Conservation (phyloP, 2,113 vertebrate species). For the Perccottus glenii region DNA sequence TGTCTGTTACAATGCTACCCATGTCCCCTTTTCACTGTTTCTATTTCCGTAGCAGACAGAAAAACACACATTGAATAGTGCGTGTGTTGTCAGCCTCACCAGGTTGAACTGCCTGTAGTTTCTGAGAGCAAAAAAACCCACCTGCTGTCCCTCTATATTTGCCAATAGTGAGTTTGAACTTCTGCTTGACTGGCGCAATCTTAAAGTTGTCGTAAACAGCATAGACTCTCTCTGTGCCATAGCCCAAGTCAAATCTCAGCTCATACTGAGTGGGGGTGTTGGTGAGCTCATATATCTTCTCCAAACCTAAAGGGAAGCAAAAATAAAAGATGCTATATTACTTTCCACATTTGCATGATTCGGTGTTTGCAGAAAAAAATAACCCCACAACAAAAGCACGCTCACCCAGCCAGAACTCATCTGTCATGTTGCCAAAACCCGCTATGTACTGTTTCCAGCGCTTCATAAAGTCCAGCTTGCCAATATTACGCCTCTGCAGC, state of each 20-base stretch:
- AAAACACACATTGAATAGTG: constrained; percentile 14
- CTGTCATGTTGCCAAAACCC: constrained; percentile 87
- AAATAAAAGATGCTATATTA: constrained; percentile 10
- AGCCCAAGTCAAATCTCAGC: constrained; percentile 82
- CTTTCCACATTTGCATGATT: constrained; percentile 11
- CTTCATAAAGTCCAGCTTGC: constrained; percentile 89
- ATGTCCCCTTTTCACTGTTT: constrained; percentile 13
- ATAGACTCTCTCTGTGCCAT: constrained; percentile 77
- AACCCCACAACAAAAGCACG: not conserved
- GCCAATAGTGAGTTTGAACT: constrained; percentile 83
- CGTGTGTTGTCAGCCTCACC: not conserved
- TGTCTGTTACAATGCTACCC: constrained; percentile 24
- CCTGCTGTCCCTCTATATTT: constrained; percentile 88
- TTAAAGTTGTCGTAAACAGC: constrained; percentile 85
- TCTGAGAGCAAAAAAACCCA: constrained; percentile 46
- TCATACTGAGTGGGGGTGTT: constrained; percentile 79
- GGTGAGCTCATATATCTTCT: constrained; percentile 86
- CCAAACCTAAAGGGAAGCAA: constrained; percentile 78
- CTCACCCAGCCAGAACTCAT: constrained; percentile 93
- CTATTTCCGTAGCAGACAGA: constrained; percentile 15
- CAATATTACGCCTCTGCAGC: constrained; percentile 85
- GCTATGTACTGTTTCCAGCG: constrained; percentile 87
- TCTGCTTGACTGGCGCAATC: constrained; percentile 81
- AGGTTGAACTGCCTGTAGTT: not conserved
- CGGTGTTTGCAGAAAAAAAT: constrained; percentile 7